A percentile compares a stretch with the other conserved stretches of the same genome.
Conservation (phyloP, 2,113 vertebrate species). For the Solea solea region DNA sequence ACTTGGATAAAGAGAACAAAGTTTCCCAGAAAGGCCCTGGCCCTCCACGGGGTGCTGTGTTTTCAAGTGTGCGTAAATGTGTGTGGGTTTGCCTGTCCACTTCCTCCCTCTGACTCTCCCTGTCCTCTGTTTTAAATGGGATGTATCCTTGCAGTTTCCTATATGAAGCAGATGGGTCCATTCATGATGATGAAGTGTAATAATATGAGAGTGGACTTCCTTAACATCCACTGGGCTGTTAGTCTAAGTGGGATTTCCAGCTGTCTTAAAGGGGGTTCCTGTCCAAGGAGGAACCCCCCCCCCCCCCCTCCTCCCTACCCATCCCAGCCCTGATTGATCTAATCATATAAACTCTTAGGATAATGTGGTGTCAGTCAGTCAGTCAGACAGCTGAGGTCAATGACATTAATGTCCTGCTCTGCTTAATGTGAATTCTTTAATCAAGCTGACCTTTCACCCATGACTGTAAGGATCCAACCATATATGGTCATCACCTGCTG, state of each 20-base stretch:
- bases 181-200: constrained; percentile 29
- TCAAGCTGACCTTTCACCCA: neutral
- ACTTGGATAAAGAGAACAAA: constrained; percentile 15
- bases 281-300: neutral
- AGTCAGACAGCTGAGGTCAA: neutral
- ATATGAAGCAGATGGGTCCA: constrained; percentile 43
- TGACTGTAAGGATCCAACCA: neutral
- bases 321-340: neutral
- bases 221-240: constrained; percentile 20
- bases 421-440: constrained; percentile 1
- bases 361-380: neutral
- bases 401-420: neutral
- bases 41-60: constrained; percentile 38
- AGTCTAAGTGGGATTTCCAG: constrained; percentile 29
- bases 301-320: neutral
- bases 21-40: constrained; percentile 53
- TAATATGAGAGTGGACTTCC: constrained; percentile 20
- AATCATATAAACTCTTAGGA: neutral
- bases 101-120: constrained; percentile 19
- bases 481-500: neutral
- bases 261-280: constrained; percentile 10
- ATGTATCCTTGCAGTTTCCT: constrained; percentile 35
- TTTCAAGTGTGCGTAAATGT: constrained; percentile 31
- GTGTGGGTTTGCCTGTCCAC: constrained; percentile 18
- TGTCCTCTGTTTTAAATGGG: constrained; percentile 8